Percentiles rank a stretch among this genome's conserved stretches.
phyloP scores from a whole-genome alignment of 2,797 vertebrate genomes.

The Champsocephalus esox region DNA sequence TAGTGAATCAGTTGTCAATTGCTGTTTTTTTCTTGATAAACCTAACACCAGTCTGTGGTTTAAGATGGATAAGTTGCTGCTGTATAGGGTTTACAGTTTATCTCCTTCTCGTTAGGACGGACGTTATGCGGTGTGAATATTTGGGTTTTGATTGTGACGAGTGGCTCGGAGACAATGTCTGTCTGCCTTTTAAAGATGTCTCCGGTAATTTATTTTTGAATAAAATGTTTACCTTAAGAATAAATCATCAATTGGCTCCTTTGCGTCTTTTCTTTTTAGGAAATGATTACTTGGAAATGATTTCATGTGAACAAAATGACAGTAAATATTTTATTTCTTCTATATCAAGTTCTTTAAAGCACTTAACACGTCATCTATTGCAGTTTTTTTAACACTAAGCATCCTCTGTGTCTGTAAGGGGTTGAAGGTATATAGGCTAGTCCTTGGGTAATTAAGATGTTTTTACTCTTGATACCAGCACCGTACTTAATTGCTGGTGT shows the following conservation, averaged over 20 bases:
- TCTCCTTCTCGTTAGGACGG: slow-evolving; percentile 19
- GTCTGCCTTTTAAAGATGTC: slow-evolving; percentile 81
- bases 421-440: too few species aligned
- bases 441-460: too few species aligned
- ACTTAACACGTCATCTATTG: too few species aligned
- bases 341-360: too few species aligned
- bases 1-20: slow-evolving; percentile 65
- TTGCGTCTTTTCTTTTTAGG: slow-evolving; percentile 15
- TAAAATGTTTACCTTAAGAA: slow-evolving; percentile 78
- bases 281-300: not conserved
- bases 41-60: slow-evolving; percentile 54
- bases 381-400: too few species aligned
- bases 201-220: slow-evolving; percentile 88
- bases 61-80: slow-evolving; percentile 61
- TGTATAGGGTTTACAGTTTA: slow-evolving; percentile 62
- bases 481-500: too few species aligned
- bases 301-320: not conserved
- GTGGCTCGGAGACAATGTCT: slow-evolving; percentile 53
- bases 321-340: too few species aligned
- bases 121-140: slow-evolving; percentile 40
- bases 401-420: too few species aligned
- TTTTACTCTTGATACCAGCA: too few species aligned
- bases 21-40: slow-evolving; percentile 46
- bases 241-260: slow-evolving; percentile 55
- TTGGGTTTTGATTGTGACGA: slow-evolving; percentile 50